Evolutionary conservation across 2,888 invertebrate genomes (phyloP).

Genomic region (Caenorhabditis wallacei): DNA sequence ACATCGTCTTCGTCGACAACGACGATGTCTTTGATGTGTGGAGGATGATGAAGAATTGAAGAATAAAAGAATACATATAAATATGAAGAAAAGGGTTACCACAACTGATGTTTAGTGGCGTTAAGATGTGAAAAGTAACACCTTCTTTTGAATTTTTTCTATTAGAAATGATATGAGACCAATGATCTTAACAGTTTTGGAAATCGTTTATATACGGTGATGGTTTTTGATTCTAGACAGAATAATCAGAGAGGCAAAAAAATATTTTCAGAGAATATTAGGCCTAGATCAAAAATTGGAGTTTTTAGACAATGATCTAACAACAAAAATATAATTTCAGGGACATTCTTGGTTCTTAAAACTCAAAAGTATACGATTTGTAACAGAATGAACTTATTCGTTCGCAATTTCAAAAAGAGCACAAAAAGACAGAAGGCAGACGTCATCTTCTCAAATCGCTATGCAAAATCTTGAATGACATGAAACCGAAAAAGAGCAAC

Average conservation of each 20-base stretch:
- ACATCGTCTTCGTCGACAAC: background rate
- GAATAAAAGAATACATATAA: slow-evolving; percentile 23
- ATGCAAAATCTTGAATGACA: slow-evolving; percentile 34
- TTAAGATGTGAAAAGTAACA: slow-evolving; percentile 19
- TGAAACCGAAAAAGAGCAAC: slow-evolving; percentile 32
- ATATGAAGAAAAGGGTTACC: slow-evolving; percentile 8
- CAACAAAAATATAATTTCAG: too few species aligned
- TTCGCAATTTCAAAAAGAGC: background rate
- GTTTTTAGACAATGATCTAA: too few species aligned
- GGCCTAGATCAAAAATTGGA: too few species aligned
- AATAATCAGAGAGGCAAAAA: too few species aligned
- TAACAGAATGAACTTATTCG: slow-evolving; percentile 2
- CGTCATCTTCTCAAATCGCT: slow-evolving; percentile 33
- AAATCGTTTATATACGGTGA: background rate
- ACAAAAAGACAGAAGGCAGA: slow-evolving; percentile 5
- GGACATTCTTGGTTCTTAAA: too few species aligned
- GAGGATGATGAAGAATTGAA: slow-evolving; percentile 22
- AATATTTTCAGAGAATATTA: too few species aligned
- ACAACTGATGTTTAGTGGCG: slow-evolving; percentile 18
- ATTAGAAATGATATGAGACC: slow-evolving; percentile 12
- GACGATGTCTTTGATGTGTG: slow-evolving; percentile 4
- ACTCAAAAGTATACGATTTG: too few species aligned
- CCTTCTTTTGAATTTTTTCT: slow-evolving; percentile 4
- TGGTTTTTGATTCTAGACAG: too few species aligned
- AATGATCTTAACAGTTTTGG: background rate